phyloP scores from a whole-genome alignment of 37 sponge, comb jelly and placozoan genomes.

The Tethya wilhelma region DNA sequence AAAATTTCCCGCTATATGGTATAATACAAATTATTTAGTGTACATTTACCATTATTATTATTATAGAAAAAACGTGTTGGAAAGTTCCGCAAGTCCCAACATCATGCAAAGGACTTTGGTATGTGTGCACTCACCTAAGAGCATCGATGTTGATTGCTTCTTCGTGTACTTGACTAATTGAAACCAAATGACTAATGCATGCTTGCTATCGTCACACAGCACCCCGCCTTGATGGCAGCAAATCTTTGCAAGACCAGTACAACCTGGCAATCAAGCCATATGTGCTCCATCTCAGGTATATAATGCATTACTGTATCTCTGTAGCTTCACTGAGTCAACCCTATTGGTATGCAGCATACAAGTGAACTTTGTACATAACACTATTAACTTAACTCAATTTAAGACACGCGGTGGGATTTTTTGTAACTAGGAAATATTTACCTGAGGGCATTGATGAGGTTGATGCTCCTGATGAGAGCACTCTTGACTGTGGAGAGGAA shows the following conservation, averaged over 20 bases:
- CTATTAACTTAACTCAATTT: no score
- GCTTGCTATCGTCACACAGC: no score
- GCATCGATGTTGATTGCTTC: no score
- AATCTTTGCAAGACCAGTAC: constrained; percentile 50
- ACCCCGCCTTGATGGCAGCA: constrained; percentile 22
- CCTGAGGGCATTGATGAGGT: constrained; percentile 14
- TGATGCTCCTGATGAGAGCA: constrained; percentile 33
- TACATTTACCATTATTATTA: not conserved
- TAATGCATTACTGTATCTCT: not conserved
- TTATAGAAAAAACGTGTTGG: constrained; percentile 10
- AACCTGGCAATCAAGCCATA: constrained; percentile 60
- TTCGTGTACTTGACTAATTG: no score
- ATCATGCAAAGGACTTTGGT: constrained; percentile 1
- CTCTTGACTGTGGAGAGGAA: constrained; percentile 49
- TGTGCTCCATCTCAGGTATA: constrained; percentile 63
- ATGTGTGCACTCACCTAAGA: no score
- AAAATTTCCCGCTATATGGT: no score
- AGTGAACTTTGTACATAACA: no score
- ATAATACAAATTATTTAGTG: not conserved
- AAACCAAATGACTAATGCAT: no score
- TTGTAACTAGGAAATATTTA: not conserved
- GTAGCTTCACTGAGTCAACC: not conserved
- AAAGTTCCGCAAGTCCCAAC: constrained; percentile 2
- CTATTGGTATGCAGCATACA: not conserved
- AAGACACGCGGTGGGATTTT: no score